phyloP scores from a whole-genome alignment of 2,888 invertebrate genomes.

The Tholera decimalis region DNA sequence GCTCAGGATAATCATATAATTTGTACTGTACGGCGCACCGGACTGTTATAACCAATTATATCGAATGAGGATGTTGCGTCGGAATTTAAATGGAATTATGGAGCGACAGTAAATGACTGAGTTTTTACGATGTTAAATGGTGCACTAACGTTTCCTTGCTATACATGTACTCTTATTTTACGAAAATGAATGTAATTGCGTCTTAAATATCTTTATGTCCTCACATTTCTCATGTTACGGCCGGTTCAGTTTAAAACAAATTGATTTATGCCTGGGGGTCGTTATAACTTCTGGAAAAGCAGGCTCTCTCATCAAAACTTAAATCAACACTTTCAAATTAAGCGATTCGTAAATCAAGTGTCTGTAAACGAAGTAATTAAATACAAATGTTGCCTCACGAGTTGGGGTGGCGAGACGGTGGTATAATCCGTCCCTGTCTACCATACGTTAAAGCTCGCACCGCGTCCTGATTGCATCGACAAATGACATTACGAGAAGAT shows the following conservation, averaged over 20 bases:
- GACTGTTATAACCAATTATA: slow-evolving; percentile 76
- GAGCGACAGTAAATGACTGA: slow-evolving; percentile 52
- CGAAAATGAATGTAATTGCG: slow-evolving; percentile 47
- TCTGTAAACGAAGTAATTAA: slow-evolving; percentile 84
- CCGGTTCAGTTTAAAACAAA: slow-evolving; percentile 62
- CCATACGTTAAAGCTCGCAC: slow-evolving; percentile 54
- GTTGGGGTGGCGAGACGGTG: slow-evolving; percentile 59
- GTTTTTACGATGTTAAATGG: slow-evolving; percentile 60
- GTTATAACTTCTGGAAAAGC: slow-evolving; percentile 69
- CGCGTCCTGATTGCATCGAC: slow-evolving; percentile 71
- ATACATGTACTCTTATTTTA: slow-evolving; percentile 49
- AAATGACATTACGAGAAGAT: slow-evolving; percentile 79
- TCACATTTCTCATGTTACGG: slow-evolving; percentile 54
- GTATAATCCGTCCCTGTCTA: slow-evolving; percentile 61
- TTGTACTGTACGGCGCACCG: slow-evolving; percentile 62
- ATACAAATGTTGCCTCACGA: slow-evolving; percentile 74
- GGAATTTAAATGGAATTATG: slow-evolving; percentile 73
- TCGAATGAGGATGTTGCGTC: slow-evolving; percentile 70
- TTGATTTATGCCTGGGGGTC: slow-evolving; percentile 68
- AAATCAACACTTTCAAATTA: slow-evolving; percentile 86
- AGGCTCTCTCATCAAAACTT: slow-evolving; percentile 74
- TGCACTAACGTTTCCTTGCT: slow-evolving; percentile 47
- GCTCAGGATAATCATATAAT: slow-evolving; percentile 76
- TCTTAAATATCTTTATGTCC: slow-evolving; percentile 61
- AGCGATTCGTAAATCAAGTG: slow-evolving; percentile 82